phyloP scores from a whole-genome alignment of 2,888 invertebrate genomes.

The Agrochola lota region DNA sequence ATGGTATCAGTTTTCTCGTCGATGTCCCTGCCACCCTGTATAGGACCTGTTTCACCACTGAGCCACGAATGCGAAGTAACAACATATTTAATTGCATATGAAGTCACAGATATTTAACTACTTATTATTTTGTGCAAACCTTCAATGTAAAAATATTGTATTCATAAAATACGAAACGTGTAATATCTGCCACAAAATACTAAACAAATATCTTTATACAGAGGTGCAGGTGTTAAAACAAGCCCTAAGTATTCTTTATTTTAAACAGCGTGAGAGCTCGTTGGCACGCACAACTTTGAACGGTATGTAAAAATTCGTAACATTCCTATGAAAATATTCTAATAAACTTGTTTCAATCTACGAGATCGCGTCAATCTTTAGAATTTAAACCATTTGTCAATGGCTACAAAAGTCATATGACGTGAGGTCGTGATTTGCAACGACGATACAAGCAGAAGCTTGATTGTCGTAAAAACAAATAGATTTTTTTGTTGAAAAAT shows the following conservation, averaged over 20 bases:
- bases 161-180: not conserved
- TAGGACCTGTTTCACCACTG: not conserved
- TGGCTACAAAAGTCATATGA: not conserved
- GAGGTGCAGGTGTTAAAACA: not conserved
- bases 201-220: not conserved
- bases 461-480: constrained; percentile 40
- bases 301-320: constrained; percentile 27
- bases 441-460: not conserved
- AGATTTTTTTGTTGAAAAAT: not conserved
- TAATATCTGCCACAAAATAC: not conserved
- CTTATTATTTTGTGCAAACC: not conserved
- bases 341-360: not conserved
- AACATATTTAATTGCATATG: not conserved
- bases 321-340: constrained; percentile 4
- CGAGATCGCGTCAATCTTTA: not conserved
- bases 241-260: not conserved
- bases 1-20: too few relatives aligned
- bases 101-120: not conserved
- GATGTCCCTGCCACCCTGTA: too few relatives aligned
- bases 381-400: constrained; percentile 12
- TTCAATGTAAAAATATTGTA: constrained; percentile 12
- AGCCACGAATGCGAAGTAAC: not conserved
- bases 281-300: constrained; percentile 15
- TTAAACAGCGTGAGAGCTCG: not conserved
- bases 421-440: not conserved